Evolutionary conservation across 2,888 invertebrate genomes (phyloP).

Genomic region (Clusia tigrina): DNA sequence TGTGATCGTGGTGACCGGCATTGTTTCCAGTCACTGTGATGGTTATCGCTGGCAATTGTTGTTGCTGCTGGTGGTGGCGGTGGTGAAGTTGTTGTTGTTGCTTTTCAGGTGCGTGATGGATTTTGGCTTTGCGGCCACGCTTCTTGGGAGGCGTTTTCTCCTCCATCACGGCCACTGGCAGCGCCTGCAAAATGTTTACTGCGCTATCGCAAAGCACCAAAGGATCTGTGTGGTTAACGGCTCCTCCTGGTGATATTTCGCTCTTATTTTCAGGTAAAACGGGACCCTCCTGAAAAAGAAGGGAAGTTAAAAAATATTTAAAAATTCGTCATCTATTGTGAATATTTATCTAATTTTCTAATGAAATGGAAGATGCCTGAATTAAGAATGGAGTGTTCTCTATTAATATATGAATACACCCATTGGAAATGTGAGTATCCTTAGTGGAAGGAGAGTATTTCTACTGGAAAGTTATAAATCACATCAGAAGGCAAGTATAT

Average conservation of each 20-base stretch:
- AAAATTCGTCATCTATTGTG: too few relatives aligned
- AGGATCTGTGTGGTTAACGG: slow-evolving; percentile 17
- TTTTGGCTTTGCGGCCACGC: slow-evolving; percentile 61
- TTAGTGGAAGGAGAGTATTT: too few relatives aligned
- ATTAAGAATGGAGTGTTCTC: too few relatives aligned
- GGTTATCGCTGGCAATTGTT: slow-evolving; percentile 22
- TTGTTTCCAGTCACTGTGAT: slow-evolving; percentile 14
- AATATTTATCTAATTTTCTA: too few relatives aligned
- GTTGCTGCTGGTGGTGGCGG: slow-evolving; percentile 9
- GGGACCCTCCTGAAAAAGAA: slow-evolving; percentile 28
- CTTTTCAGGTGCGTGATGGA: slow-evolving; percentile 21
- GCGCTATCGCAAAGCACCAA: slow-evolving; percentile 7
- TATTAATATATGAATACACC: too few relatives aligned
- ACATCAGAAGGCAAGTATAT: too few relatives aligned
- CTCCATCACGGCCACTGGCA: slow-evolving; percentile 30
- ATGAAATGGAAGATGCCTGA: too few relatives aligned
- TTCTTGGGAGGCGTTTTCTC: slow-evolving; percentile 62
- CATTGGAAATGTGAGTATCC: too few relatives aligned
- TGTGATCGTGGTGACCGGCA: not conserved
- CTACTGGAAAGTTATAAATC: too few relatives aligned
- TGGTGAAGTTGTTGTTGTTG: slow-evolving; percentile 17
- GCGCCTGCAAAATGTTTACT: not conserved
- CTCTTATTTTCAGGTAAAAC: slow-evolving; percentile 44
- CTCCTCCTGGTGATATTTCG: slow-evolving; percentile 35
- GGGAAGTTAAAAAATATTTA: too few relatives aligned